Base-by-base conservation (phyloP, 64 coral and sea anemone genomes). In the Orbicella faveolata region DNA sequence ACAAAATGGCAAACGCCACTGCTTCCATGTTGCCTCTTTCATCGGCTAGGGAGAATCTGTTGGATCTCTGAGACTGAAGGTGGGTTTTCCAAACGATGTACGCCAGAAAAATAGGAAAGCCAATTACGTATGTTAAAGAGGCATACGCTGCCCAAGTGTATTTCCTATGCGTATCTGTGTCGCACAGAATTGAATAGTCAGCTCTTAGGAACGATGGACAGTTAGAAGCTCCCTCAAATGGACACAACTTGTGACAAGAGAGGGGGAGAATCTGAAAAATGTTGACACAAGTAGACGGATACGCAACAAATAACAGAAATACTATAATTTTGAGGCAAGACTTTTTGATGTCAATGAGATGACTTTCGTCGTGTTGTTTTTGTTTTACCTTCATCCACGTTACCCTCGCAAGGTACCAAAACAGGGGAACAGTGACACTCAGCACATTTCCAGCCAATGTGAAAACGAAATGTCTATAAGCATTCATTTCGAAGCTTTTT, bases 241-340 rank as follows among this genome's bases (percentile, higher is more conserved):
- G 52, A 10, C 78, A 90, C 1, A 90, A 19, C 76, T 90, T 34
- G 35, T 90, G 88, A 39, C 88, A 90, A 19, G 88, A 66, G 20
- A 67, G 17, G 39, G 77, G 88, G 17, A 90, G 76, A n/a, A 90
- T 81, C 21, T 52, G 19, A 21, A 90, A 73, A 20, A 90, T 79
- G 14, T 68, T 44, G 36, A 48, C 36, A 66, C 77, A 90, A 2
- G 77, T 80, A 3, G 76, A 57, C 54, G 88, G 88, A 35, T 90
- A 90, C 0, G 77, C 39, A 19, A 90, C 62, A 73, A 90, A 90
- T 66, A 81, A 7, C 2, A 90, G 76, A 52, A 90, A 66, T 18
- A 61, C 51, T 13, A 61, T 61, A 34, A 41, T 26, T 52, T 74
- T 74, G 15, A 44, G 21, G 73, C 9, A 21, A 36, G 26, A 6